A percentile compares a stretch with the other conserved stretches of the same genome.
These are phyloP conservation scores for Antidorcas marsupialis DNA, from an alignment of 2,113 vertebrate genomes.

Conservation along the genomic window DNA sequence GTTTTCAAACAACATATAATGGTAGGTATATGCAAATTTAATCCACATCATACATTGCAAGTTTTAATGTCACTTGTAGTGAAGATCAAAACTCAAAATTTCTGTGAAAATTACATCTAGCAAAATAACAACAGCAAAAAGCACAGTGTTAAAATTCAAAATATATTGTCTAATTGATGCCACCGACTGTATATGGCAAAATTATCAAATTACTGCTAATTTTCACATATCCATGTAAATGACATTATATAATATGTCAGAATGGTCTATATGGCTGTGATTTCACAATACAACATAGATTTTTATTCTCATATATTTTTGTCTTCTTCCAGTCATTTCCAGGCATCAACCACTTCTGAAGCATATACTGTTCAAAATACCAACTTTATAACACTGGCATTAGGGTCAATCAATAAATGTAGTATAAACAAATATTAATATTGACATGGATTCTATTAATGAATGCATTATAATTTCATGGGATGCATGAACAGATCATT, in stretches of 20 bases:
- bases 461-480: background rate
- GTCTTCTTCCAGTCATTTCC: background rate
- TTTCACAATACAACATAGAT: background rate
- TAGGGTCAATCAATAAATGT: constrained; percentile 34
- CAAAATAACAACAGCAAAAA: background rate
- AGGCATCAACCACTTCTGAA: background rate
- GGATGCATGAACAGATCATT: constrained; percentile 9
- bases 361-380: constrained; percentile 23
- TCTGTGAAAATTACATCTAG: background rate
- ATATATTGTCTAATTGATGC: background rate
- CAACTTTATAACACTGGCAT: background rate
- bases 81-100: background rate
- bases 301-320: background rate
- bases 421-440: constrained; percentile 39
- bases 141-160: background rate
- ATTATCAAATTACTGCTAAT: background rate
- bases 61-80: background rate
- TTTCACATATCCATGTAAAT: background rate
- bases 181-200: background rate
- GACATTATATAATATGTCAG: background rate
- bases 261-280: background rate
- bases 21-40: background rate
- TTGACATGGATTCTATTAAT: constrained; percentile 6
- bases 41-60: background rate
- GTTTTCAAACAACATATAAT: background rate